Conservation (phyloP, 2,113 vertebrate species). For the Saguinus midas region DNA sequence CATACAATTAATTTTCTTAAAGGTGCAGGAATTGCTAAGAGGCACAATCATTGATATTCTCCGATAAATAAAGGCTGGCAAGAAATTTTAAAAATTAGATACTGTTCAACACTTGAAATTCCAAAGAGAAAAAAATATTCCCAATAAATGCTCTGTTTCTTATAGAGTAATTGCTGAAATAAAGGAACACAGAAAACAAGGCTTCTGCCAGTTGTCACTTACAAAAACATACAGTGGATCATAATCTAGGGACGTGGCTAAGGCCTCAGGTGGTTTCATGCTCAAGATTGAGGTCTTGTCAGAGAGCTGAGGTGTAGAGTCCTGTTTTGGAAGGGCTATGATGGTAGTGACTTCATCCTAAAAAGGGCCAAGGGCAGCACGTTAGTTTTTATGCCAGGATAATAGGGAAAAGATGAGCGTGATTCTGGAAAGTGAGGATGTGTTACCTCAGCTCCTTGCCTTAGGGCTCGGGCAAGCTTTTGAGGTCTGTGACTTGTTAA, state of each 20-base stretch:
- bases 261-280: slow-evolving; percentile 84
- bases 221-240: slow-evolving; percentile 93
- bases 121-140: neutral
- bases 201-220: slow-evolving; percentile 73
- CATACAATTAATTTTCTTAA: neutral
- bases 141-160: neutral
- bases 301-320: neutral
- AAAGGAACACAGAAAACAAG: neutral
- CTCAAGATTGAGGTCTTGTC: slow-evolving; percentile 78
- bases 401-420: neutral
- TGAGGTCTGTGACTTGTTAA: slow-evolving; percentile 82
- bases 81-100: neutral
- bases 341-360: slow-evolving; percentile 85
- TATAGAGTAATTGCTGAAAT: neutral
- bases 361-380: neutral
- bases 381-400: neutral
- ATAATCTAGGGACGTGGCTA: slow-evolving; percentile 80
- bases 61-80: neutral
- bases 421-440: neutral
- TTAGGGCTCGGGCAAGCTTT: slow-evolving; percentile 83
- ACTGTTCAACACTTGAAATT: neutral
- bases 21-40: neutral
- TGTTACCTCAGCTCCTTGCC: slow-evolving; percentile 87
- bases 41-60: neutral
- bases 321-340: slow-evolving; percentile 18